Evolutionary conservation across 35 echinoderm and acorn worm species (phyloP), one percentile per base, ranked within the genome.

Genomic region (Stichopus chloronotus): DNA sequence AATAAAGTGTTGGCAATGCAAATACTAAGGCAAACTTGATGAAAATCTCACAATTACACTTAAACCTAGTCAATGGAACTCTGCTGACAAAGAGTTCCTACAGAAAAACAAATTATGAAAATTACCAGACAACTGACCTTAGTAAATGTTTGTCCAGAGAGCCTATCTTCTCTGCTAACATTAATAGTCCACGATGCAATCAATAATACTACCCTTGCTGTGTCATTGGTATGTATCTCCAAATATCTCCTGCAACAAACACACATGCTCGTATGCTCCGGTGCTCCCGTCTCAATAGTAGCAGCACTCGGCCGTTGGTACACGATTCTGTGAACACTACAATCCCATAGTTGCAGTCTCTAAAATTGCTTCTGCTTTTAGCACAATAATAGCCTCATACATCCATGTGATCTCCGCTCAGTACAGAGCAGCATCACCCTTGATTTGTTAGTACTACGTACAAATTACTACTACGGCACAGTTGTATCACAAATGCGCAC

Each of bases 121-220:
- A 65, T 43, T 43, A 43, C 30, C 30, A 43, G 30, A 43, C 11
- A 65, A 65, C 61, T 65, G 61, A 65, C 61, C 61, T 65, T 65
- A 19, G 5, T 19, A 14, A 19, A 65, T 65, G 61, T 65, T 14
- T 9, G 61, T 65, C 19, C 61, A 8, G 61, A 65, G 11, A 65
- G 61, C 61, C 61, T 65, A 9, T 43, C 19, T 65, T 19, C 19
- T 9, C 19, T 65, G 61, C 61, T 0, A 65, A 65, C 61, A 65
- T 65, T 65, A 65, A 65, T 65, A 65, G 61, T 65, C 61, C 61
- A 65, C 61, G 61, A 13, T 56, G 14, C 80, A 83, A 83, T 83
- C 80, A 83, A 83, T 83, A 83, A 83, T 83, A 52, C 80, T 56
- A 83, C 25, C 25, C 17, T 8, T 53, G 80, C 55, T 83, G 80